These are phyloP conservation scores for Drosophila borealis DNA, from an alignment of 2,888 invertebrate species.

Conservation along the genomic window DNA sequence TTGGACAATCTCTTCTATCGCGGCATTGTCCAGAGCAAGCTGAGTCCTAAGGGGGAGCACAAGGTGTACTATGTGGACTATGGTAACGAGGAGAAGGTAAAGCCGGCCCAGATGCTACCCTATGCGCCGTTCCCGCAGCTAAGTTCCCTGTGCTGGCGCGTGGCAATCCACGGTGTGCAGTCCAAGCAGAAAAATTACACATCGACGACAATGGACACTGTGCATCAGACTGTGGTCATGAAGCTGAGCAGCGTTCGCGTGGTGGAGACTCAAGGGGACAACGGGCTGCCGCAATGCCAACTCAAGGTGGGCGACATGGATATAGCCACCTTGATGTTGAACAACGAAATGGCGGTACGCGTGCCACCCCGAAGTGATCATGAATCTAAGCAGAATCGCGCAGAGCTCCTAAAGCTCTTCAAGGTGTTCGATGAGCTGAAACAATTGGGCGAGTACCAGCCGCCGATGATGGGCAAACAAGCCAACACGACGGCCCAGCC, in stretches of 20 bases:
- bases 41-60: conserved; percentile 78
- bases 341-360: conserved; percentile 45
- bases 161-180: conserved; percentile 86
- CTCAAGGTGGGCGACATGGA: conserved; percentile 71
- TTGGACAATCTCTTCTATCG: conserved; percentile 90
- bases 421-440: conserved; percentile 46
- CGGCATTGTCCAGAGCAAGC: conserved; percentile 83
- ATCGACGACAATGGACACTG: conserved; percentile 86
- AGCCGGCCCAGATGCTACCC: conserved; percentile 87
- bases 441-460: conserved; percentile 16
- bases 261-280: conserved; percentile 2
- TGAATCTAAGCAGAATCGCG: not conserved
- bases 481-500: conserved; percentile 24
- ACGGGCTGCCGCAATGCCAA: conserved; percentile 54
- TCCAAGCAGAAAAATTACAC: conserved; percentile 86
- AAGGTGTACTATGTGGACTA: conserved; percentile 92
- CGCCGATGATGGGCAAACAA: not conserved
- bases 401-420: conserved; percentile 27
- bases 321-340: conserved; percentile 69
- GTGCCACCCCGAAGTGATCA: not conserved
- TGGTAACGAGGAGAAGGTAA: conserved; percentile 90
- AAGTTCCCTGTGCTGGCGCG: conserved; percentile 88
- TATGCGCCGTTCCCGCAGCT: conserved; percentile 88
- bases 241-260: conserved; percentile 86
- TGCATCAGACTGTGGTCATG: conserved; percentile 87